Conservation (phyloP, 2,888 invertebrate genomes). For the Megastigmus dorsalis region DNA sequence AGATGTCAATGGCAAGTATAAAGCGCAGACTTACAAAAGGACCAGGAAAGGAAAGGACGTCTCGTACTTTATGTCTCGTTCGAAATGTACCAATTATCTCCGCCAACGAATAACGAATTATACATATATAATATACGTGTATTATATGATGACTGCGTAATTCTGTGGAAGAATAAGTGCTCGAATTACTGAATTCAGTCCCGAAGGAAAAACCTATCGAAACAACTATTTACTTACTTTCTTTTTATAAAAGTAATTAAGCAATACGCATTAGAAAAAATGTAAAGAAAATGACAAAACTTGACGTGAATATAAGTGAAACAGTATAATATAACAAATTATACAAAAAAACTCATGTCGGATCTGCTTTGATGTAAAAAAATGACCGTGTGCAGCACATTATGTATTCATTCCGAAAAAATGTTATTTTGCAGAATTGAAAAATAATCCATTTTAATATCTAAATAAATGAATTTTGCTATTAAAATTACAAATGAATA, state of each 20-base stretch:
- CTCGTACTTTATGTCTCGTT: constrained; percentile 53
- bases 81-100: constrained; percentile 46
- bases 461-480: neutral
- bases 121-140: constrained; percentile 33
- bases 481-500: neutral
- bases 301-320: neutral
- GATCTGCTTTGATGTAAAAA: too few species aligned
- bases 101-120: constrained; percentile 50
- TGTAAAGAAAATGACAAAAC: neutral
- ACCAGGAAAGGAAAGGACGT: constrained; percentile 53
- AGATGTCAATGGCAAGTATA: constrained; percentile 15
- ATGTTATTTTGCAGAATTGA: neutral
- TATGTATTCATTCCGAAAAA: neutral
- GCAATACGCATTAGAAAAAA: constrained; percentile 23
- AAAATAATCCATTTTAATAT: neutral
- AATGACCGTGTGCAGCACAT: neutral
- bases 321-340: neutral
- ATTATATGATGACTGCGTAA: constrained; percentile 33
- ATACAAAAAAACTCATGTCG: neutral
- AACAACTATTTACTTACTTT: constrained; percentile 15
- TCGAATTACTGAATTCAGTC: constrained; percentile 9
- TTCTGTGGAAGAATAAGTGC: neutral
- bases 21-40: constrained; percentile 28
- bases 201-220: constrained; percentile 22
- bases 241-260: constrained; percentile 20